Evolutionary conservation across 2,797 vertebrate genomes (phyloP).

Genomic region (Aratinga solstitialis): DNA sequence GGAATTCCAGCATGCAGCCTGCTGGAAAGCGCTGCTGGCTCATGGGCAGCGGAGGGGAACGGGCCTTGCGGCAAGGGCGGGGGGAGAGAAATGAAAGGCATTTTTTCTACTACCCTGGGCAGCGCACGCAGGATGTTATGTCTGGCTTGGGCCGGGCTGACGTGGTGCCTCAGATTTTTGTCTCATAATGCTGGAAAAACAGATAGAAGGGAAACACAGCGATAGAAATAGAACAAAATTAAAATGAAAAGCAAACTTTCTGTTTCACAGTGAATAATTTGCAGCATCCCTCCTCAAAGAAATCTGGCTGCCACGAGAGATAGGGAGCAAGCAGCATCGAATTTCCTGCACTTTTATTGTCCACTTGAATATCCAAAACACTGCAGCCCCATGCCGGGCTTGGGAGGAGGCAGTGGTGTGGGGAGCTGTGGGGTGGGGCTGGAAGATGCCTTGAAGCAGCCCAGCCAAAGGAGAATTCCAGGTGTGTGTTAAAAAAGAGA

Average conservation of each 20-base stretch:
- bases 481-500: background rate
- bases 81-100: slow-evolving; percentile 48
- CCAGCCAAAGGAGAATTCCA: background rate
- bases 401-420: background rate
- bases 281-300: slow-evolving; percentile 10
- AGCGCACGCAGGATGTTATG: slow-evolving; percentile 54
- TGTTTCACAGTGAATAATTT: slow-evolving; percentile 43
- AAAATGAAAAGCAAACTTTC: slow-evolving; percentile 42
- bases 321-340: background rate
- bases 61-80: background rate
- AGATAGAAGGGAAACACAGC: slow-evolving; percentile 31
- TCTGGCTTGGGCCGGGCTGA: slow-evolving; percentile 61
- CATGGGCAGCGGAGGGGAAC: slow-evolving; percentile 39
- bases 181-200: slow-evolving; percentile 34
- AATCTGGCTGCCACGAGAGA: background rate
- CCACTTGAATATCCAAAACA: background rate
- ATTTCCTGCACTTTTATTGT: background rate
- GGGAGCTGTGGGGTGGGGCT: background rate
- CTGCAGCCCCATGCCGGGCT: background rate
- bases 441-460: background rate
- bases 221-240: slow-evolving; percentile 40
- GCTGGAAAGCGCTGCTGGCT: slow-evolving; percentile 22
- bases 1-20: slow-evolving; percentile 35
- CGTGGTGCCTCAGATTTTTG: slow-evolving; percentile 42
- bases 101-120: slow-evolving; percentile 54